Conservation (phyloP, 2,113 vertebrate genomes). For the Cyanistes caeruleus region DNA sequence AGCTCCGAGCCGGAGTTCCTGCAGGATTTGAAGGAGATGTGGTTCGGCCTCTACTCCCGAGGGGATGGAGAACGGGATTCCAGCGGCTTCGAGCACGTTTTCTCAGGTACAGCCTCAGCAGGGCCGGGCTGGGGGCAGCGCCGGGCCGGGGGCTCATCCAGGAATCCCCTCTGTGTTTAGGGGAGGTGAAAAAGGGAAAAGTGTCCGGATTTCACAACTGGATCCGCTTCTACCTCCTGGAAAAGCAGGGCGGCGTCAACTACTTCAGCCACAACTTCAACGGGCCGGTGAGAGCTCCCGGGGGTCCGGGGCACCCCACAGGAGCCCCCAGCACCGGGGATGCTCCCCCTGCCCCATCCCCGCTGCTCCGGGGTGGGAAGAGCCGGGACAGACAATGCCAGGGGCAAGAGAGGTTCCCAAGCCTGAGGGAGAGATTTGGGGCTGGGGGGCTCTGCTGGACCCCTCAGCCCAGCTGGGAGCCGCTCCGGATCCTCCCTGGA, state of each 20-base stretch:
- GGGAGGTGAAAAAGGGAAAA: conserved; percentile 89
- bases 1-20: conserved; percentile 81
- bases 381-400: fast-evolving
- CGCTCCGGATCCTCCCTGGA: too few relatives aligned
- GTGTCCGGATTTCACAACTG: conserved; percentile 97
- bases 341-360: fast-evolving
- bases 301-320: fast-evolving
- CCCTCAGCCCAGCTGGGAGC: too few relatives aligned
- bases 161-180: conserved; percentile 25
- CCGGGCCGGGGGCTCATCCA: background rate
- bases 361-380: background rate
- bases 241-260: conserved; percentile 83
- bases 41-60: conserved; percentile 94
- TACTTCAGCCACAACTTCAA: conserved; percentile 93
- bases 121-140: fast-evolving
- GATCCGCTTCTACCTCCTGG: conserved; percentile 91
- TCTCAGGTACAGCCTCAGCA: conserved; percentile 78
- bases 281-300: conserved; percentile 79
- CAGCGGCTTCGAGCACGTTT: conserved; percentile 95
- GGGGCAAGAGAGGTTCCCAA: background rate
- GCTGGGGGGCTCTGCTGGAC: background rate
- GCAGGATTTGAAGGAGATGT: conserved; percentile 88
- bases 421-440: fast-evolving
- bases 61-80: conserved; percentile 77
- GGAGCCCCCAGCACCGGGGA: background rate